Evolutionary conservation across 1,140 invertebrate genomes (phyloP).

Genomic region (Cyphomyrmex costatus): DNA sequence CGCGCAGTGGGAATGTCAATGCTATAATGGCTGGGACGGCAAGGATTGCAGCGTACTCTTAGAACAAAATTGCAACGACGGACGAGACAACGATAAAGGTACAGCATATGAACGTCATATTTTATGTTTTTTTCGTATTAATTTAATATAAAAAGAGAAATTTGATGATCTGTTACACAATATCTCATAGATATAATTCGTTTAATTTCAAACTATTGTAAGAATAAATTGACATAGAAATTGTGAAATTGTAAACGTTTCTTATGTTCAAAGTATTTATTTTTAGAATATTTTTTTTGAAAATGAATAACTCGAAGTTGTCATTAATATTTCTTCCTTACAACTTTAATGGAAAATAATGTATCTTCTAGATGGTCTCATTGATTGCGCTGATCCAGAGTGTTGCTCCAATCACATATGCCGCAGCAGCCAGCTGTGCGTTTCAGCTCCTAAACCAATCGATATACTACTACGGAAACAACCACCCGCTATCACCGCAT

Average conservation of each 20-base stretch:
- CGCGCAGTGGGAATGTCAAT: slow-evolving; percentile 96
- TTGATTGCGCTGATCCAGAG: slow-evolving; percentile 99
- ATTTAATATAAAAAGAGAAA: not conserved
- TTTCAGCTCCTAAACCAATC: slow-evolving; percentile 96
- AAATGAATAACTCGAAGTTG: not conserved
- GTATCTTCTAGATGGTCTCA: slow-evolving; percentile 93
- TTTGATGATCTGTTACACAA: not conserved
- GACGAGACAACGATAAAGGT: slow-evolving; percentile 99
- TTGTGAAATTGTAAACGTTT: not conserved
- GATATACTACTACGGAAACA: slow-evolving; percentile 97
- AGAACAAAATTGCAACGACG: slow-evolving; percentile 97
- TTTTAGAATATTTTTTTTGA: not conserved
- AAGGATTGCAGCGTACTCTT: slow-evolving; percentile 95
- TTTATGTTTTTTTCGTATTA: not conserved
- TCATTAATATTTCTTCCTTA: not conserved
- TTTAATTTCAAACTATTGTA: slow-evolving; percentile 15
- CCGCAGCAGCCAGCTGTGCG: slow-evolving; percentile 94
- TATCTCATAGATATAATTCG: not conserved
- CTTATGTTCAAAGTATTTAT: not conserved
- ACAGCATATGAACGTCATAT: slow-evolving; percentile 59
- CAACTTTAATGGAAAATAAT: slow-evolving; percentile 28
- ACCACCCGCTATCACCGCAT: slow-evolving; percentile 97
- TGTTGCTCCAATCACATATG: slow-evolving; percentile 95
- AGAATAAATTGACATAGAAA: not conserved
- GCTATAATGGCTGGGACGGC: slow-evolving; percentile 97